phyloP scores from a whole-genome alignment of 2,113 vertebrate genomes.

The Terrapene triunguis region DNA sequence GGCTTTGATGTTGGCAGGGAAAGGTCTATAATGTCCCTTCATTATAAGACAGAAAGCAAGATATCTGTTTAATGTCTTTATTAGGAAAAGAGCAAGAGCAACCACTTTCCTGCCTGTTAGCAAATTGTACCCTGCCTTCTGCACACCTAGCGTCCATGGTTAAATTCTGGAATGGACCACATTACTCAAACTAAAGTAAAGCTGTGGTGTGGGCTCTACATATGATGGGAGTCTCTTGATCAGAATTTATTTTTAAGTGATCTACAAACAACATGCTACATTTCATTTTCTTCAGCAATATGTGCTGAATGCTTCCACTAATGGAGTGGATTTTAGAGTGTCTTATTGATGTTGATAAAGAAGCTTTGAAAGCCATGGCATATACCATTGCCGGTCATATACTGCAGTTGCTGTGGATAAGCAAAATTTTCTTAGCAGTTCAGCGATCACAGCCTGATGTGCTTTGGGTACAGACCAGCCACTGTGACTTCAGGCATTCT shows the following conservation, averaged over 20 bases:
- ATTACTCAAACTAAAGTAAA: background rate
- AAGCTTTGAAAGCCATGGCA: background rate
- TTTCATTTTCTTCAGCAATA: background rate
- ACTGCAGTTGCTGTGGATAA: background rate
- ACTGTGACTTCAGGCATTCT: background rate
- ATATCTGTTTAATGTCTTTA: background rate
- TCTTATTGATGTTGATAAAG: background rate
- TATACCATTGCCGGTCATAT: background rate
- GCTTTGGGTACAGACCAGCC: background rate
- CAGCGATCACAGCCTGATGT: background rate
- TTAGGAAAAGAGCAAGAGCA: background rate
- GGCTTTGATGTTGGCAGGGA: background rate
- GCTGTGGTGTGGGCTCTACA: background rate
- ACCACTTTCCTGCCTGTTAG: background rate
- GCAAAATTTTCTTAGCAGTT: background rate
- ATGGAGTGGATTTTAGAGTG: background rate
- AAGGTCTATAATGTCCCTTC: background rate
- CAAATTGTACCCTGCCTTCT: background rate
- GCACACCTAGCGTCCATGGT: background rate
- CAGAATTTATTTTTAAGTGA: background rate
- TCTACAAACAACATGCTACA: background rate
- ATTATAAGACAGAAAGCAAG: background rate
- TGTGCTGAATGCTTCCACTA: background rate
- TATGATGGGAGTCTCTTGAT: background rate
- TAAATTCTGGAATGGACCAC: background rate